Percentiles rank a stretch among this genome's conserved stretches.
Conservation (phyloP, 2,888 invertebrate species). For the Slavum lentiscoides region DNA sequence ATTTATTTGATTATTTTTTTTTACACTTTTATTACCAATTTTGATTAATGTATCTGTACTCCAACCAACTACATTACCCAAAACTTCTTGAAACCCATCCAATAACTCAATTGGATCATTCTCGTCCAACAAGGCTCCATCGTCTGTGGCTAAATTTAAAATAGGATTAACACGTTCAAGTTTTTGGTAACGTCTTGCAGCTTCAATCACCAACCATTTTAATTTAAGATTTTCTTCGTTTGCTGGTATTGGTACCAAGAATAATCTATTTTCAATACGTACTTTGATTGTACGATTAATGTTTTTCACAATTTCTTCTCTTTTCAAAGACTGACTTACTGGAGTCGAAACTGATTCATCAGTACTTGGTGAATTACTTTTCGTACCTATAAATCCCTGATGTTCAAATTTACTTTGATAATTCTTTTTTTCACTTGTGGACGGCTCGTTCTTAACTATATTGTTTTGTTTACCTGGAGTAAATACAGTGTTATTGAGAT, state of each 20-base stretch:
- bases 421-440: constrained; percentile 31
- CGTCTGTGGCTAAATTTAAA: constrained; percentile 76
- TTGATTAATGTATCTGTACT: constrained; percentile 74
- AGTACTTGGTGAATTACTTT: background rate
- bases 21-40: too few relatives aligned
- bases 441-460: constrained; percentile 23
- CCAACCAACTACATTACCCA: constrained; percentile 71
- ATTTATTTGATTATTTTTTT: too few relatives aligned
- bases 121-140: constrained; percentile 78
- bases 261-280: constrained; percentile 59
- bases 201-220: constrained; percentile 54
- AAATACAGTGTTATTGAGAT: constrained; percentile 3
- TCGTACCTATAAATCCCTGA: constrained; percentile 28
- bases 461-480: constrained; percentile 6
- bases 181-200: constrained; percentile 55
- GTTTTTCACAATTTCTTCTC: constrained; percentile 25
- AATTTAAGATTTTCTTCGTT: constrained; percentile 51
- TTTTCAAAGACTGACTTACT: constrained; percentile 5
- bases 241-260: constrained; percentile 60
- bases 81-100: constrained; percentile 69
- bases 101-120: constrained; percentile 74
- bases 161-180: constrained; percentile 73
- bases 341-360: constrained; percentile 9
- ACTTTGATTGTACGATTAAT: constrained; percentile 56
- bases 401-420: constrained; percentile 47